Evolutionary conservation across 2,797 vertebrate genomes (phyloP), one percentile per base, ranked within the genome.

Genomic region (Cyclopterus lumpus): DNA sequence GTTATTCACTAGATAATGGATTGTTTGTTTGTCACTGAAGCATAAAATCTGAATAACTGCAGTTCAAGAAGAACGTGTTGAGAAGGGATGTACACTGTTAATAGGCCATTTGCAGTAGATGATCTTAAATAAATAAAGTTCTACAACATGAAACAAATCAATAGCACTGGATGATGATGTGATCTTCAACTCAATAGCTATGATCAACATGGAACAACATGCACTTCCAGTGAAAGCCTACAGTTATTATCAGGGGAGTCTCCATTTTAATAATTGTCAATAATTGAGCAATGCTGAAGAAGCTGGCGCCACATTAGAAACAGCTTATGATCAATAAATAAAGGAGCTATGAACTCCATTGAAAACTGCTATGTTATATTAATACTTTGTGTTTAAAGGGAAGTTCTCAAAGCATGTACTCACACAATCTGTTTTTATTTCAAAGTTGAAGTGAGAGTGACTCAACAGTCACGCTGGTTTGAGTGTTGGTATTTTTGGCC

Each of bases 401-500:
- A 73, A 24, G 6, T 67, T 36, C 57, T 61, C 26, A 26, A 61
- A 40, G 59, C 22, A 26, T 42, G 59, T 62, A 16, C 48, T 48
- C 2, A 0, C 57, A 53, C 28, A 18, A 34, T 80, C 4, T 57
- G 59, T 83, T 73, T 73, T 65, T 58, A 73, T 88, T 84, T 59
- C 79, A 46, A 11, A 69, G 20, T 36, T 67, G 4, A 28, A 18
- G 34, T 48, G 42, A 40, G 49, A 55, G 46, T 86, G 87, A 89
- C 80, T 90, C 86, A 86, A 40, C 10, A 0, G 24, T 48, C 67
- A 36, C 5, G 63, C 59, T 71, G 65, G 70, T 83, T 86, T 55
- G n/a, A 34, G 26, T 59, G 53, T 32, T 64, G 48, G 38, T 88
- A 84, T 87, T 89, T 91, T 67, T 59, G 68, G 48, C 53, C 34